Conservation (phyloP, 2,888 invertebrate genomes). For the Acanthosepion lycidas region DNA sequence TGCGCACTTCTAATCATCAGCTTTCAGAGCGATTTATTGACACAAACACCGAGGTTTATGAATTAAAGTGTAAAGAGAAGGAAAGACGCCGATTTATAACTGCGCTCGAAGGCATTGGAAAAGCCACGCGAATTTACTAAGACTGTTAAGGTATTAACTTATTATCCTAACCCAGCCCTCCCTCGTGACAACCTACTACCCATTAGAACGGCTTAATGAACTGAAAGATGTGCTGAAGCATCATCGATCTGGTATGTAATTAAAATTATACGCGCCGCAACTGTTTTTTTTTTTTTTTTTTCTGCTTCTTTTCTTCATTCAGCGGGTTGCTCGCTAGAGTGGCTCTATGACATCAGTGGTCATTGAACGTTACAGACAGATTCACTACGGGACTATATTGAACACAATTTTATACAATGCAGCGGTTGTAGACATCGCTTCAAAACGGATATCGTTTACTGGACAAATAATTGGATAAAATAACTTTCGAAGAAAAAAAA, state of each 20-base stretch:
- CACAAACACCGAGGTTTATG: not conserved
- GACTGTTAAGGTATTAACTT: not conserved
- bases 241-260: constrained; percentile 8
- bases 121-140: constrained; percentile 10
- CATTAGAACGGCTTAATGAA: not conserved
- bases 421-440: not conserved
- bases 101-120: not conserved
- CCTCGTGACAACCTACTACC: not conserved
- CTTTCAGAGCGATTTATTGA: not conserved
- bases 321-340: not conserved
- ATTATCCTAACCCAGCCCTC: not conserved
- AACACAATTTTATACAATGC: no score
- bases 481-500: not conserved
- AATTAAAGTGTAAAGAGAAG: not conserved
- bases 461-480: not conserved
- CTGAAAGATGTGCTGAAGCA: constrained; percentile 18
- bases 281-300: not conserved
- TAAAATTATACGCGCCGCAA: not conserved
- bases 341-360: constrained; percentile 7
- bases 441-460: not conserved
- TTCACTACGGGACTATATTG: not conserved
- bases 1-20: not conserved
- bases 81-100: not conserved
- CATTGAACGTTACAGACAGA: not conserved
- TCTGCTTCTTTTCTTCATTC: not conserved